These are phyloP conservation scores for Scaptodrosophila lebanonensis DNA, from an alignment of 1,140 invertebrate genomes.

Conservation along the genomic window DNA sequence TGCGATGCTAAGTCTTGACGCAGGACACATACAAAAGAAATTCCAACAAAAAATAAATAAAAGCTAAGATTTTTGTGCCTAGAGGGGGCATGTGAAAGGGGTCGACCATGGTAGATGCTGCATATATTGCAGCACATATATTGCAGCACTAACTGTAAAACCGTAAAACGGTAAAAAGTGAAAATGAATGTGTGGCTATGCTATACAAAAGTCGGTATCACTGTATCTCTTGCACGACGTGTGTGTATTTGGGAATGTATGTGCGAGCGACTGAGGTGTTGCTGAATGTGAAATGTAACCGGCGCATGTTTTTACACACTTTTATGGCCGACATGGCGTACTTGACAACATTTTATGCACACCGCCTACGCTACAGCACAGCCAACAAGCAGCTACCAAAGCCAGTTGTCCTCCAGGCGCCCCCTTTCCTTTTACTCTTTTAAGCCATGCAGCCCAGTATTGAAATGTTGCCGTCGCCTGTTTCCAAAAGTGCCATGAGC, in stretches of 20 bases:
- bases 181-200: constrained; percentile 46
- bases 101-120: constrained; percentile 1
- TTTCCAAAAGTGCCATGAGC: constrained; percentile 3
- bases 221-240: constrained; percentile 6
- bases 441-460: too few relatives aligned
- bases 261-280: constrained; percentile 46
- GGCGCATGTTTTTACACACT: constrained; percentile 45
- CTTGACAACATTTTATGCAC: constrained; percentile 61
- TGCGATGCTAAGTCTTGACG: too few relatives aligned
- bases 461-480: neutral
- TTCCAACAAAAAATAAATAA: too few relatives aligned
- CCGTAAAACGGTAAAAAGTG: constrained; percentile 51
- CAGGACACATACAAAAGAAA: too few relatives aligned
- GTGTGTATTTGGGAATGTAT: constrained; percentile 5
- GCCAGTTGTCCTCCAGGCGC: too few relatives aligned
- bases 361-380: neutral
- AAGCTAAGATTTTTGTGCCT: too few relatives aligned
- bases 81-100: too few relatives aligned
- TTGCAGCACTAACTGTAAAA: constrained; percentile 63
- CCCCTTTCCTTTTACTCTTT: too few relatives aligned
- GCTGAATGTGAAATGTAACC: constrained; percentile 49
- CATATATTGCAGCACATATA: constrained; percentile 70
- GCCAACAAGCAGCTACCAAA: too few relatives aligned
- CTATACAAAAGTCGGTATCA: too few relatives aligned
- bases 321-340: constrained; percentile 57